These are phyloP conservation scores for Centruroides vittatus DNA, from an alignment of 1,140 invertebrate genomes.

Conservation along the genomic window DNA sequence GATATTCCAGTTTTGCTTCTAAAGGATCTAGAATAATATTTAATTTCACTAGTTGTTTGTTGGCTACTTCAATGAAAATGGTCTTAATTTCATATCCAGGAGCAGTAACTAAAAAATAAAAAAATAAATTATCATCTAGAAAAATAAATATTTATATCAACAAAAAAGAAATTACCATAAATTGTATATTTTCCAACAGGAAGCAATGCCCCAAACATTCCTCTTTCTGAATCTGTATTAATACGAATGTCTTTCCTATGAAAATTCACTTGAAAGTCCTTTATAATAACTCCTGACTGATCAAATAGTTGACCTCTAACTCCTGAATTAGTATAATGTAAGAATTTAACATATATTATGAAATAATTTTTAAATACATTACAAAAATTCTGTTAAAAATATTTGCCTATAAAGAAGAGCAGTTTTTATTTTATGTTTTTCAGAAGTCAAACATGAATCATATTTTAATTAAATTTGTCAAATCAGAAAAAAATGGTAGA, in stretches of 20 bases:
- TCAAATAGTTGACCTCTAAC: constrained; percentile 10
- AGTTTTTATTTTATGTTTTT: no score
- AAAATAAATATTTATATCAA: background rate
- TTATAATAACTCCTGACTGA: constrained; percentile 5
- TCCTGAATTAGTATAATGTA: background rate
- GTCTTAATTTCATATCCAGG: constrained; percentile 10
- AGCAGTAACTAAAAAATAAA: constrained; percentile 6
- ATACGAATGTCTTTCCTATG: background rate
- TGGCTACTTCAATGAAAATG: background rate
- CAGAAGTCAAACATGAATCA: no score
- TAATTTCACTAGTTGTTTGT: background rate
- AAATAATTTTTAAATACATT: background rate
- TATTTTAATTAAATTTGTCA: no score
- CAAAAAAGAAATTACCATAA: constrained; percentile 5
- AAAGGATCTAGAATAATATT: constrained; percentile 14
- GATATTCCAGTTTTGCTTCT: constrained; percentile 1
- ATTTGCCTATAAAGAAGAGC: no score
- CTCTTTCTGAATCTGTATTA: constrained; percentile 1
- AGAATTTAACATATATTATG: background rate
- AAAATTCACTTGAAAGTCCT: constrained; percentile 2
- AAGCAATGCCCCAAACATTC: constrained; percentile 6
- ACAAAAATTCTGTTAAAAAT: no score
- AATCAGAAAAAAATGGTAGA: no score
- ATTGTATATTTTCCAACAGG: constrained; percentile 9
- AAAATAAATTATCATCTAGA: background rate